Conservation (phyloP, 1,140 invertebrate genomes). For the Drosophila albomicans region DNA sequence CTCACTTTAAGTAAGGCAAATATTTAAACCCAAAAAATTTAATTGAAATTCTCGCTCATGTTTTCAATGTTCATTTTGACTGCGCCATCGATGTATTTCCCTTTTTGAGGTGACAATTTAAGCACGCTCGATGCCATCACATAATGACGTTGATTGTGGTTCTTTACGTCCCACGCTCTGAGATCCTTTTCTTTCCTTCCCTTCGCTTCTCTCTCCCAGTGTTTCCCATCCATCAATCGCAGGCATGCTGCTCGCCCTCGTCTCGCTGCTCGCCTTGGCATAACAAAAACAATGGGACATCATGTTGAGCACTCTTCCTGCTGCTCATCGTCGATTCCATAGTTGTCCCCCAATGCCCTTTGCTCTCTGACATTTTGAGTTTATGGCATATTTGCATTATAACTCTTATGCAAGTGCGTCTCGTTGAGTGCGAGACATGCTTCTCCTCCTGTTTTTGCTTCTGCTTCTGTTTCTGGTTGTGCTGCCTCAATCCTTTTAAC, state of each 20-base stretch:
- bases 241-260: constrained; percentile 42
- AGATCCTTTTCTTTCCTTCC: constrained; percentile 12
- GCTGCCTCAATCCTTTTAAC: constrained; percentile 29
- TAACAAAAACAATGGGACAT: constrained; percentile 49
- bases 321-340: constrained; percentile 19
- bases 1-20: constrained; percentile 47
- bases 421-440: constrained; percentile 3
- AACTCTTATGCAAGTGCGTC: constrained; percentile 43
- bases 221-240: constrained; percentile 69
- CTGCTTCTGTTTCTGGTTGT: neutral
- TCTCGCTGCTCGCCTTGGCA: constrained; percentile 12
- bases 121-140: constrained; percentile 69
- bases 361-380: constrained; percentile 78
- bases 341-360: constrained; percentile 62
- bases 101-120: constrained; percentile 72
- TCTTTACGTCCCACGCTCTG: constrained; percentile 20
- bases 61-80: too few species aligned
- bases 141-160: constrained; percentile 78
- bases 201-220: constrained; percentile 6
- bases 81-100: constrained; percentile 2
- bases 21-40: constrained; percentile 27
- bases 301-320: constrained; percentile 28
- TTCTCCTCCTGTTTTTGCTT: neutral
- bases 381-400: constrained; percentile 82
- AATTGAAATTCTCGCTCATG: too few species aligned